phyloP scores from a whole-genome alignment of 2,888 invertebrate species.

The Pollenia griseotomentosa region DNA sequence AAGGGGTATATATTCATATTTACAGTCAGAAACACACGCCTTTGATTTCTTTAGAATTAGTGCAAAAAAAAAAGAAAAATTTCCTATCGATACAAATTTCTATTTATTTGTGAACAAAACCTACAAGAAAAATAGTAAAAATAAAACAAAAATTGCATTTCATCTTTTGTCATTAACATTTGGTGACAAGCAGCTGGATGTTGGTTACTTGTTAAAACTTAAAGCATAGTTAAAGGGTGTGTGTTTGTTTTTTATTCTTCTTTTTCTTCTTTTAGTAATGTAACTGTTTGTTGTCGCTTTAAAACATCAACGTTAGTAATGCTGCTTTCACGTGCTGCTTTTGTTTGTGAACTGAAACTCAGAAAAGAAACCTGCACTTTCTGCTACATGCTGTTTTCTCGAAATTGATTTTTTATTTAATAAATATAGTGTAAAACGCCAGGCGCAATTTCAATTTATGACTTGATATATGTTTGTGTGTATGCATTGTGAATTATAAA shows the following conservation, averaged over 20 bases:
- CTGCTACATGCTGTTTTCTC: constrained; percentile 72
- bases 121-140: constrained; percentile 13
- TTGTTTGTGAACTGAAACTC: constrained; percentile 1
- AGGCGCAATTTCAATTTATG: constrained; percentile 55
- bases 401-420: constrained; percentile 75
- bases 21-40: constrained; percentile 29
- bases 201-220: constrained; percentile 28
- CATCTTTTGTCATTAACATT: constrained; percentile 67
- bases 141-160: constrained; percentile 50
- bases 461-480: not conserved
- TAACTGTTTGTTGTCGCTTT: not conserved
- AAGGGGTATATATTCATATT: constrained; percentile 38
- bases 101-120: constrained; percentile 28
- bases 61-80: not conserved
- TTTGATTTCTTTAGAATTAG: constrained; percentile 23
- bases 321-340: constrained; percentile 34
- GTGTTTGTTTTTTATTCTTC: too few relatives aligned
- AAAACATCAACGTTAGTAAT: not conserved
- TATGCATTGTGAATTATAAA: constrained; percentile 5
- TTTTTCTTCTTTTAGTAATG: not conserved
- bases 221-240: constrained; percentile 52
- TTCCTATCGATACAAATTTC: constrained; percentile 27
- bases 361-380: constrained; percentile 46
- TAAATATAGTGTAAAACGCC: constrained; percentile 59
- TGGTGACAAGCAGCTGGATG: constrained; percentile 68